Evolutionary conservation across 64 coral and sea anemone genomes (phyloP), one percentile per base, ranked within the genome.

Genomic region (Astreopora myriophthalma): DNA sequence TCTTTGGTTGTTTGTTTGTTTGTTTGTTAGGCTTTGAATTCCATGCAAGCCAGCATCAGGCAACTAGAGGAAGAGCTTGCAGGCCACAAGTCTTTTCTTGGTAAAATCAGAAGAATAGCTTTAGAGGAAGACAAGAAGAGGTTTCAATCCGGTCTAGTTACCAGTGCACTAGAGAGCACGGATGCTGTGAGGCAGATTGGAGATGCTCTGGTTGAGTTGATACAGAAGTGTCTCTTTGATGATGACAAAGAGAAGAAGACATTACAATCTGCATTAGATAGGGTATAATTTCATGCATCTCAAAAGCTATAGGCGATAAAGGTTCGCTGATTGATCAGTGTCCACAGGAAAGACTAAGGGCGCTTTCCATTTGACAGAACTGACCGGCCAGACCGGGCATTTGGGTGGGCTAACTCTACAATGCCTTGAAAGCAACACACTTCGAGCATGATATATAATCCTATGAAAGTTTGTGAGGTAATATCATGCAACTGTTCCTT

Each of bases 211-310:
- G 57, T 85, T 1, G 91, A 93, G 20, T 68, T 87, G 23, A 25
- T 96, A 16, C 95, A 96, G 48, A 93, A 84, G 24, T 93, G 91
- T 90, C 70, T 96, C 22, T 65, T 89, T 35, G 95, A 96, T 74
- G 95, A 96, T 48, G 79, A 77, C 10, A 88, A 81, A 44, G 91
- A 93, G 66, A 96, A 93, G 71, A 62, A 96, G 60, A 24, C 81
- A 57, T 75, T 96, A 1, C 52, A 57, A 48, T 51, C 86, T n/a
- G 86, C 89, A 14, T 34, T 96, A 22, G 65, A 88, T 71, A 71
- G 61, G 91, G 95, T 96, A 77, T 74, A 75, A 24, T 3, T 48
- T 0, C 17, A 14, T n/a, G n/a, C n/a, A n/a, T n/a, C n/a, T n/a
- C n/a, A n/a, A n/a, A n/a, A n/a, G n/a, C n/a, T n/a, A n/a, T n/a